Conservation (phyloP, 1,140 invertebrate genomes). For the Nymphalis io region DNA sequence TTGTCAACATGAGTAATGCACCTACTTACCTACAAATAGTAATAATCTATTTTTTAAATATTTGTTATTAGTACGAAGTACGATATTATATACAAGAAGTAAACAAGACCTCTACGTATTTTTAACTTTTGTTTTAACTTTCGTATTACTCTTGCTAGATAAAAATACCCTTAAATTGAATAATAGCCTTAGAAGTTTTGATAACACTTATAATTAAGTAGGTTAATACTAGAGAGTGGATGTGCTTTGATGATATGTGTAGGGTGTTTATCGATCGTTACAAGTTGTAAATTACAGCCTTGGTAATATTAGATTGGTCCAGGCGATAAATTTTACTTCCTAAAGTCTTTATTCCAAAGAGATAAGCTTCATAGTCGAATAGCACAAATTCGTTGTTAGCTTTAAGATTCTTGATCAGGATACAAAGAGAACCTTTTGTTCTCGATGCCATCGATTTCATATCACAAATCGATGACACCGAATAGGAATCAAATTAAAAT, state of each 20-base stretch:
- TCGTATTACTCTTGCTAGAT: not conserved
- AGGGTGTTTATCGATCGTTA: conserved; percentile 7
- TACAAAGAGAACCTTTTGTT: not conserved
- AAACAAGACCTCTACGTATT: no score
- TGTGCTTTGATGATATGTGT: conserved; percentile 6
- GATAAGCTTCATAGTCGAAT: no score
- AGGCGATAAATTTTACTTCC: not conserved
- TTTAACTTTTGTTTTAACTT: not conserved
- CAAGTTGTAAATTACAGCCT: conserved; percentile 14
- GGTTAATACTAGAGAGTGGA: conserved; percentile 1
- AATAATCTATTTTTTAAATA: no score
- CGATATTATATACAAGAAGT: no score
- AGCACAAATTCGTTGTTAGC: no score
- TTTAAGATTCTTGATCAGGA: no score
- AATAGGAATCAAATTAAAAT: conserved; percentile 21
- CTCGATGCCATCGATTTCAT: not conserved
- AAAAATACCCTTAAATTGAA: not conserved
- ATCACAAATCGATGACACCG: conserved; percentile 1
- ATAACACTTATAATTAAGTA: conserved; percentile 9
- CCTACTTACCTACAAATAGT: no score
- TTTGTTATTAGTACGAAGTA: no score
- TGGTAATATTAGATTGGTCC: conserved; percentile 8
- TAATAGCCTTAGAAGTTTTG: not conserved
- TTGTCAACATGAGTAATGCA: no score
- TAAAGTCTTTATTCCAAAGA: not conserved